Evolutionary conservation across 2,113 vertebrate genomes (phyloP).

Genomic region (Psophia crepitans): DNA sequence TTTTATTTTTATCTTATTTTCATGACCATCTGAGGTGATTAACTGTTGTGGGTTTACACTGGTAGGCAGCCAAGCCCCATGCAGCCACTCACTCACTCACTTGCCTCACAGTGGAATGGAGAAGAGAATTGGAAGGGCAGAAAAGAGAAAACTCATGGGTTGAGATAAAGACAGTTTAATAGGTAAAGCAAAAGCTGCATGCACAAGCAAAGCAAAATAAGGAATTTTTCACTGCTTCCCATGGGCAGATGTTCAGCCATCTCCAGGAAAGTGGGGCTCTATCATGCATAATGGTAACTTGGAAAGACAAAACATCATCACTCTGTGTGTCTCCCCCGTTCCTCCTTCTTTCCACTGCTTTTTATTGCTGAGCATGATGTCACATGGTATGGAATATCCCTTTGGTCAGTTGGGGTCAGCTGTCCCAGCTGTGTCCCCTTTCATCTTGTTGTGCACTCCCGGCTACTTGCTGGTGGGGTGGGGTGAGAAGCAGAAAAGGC

Average conservation of each 20-base stretch:
- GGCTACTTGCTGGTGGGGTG: accelerated
- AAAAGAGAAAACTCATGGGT: background rate
- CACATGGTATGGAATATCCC: background rate
- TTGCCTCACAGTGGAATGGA: accelerated
- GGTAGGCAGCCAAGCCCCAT: background rate
- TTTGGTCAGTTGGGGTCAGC: background rate
- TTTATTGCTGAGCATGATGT: background rate
- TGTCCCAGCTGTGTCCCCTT: background rate
- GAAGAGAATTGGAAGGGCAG: background rate
- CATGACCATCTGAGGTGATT: background rate
- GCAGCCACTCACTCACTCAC: accelerated
- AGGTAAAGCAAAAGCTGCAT: background rate
- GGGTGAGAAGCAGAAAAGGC: background rate
- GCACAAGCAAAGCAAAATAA: background rate
- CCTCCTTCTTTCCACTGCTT: background rate
- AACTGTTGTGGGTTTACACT: background rate
- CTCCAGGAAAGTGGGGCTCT: background rate
- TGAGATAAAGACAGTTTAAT: background rate
- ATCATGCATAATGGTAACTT: accelerated
- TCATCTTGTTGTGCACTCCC: accelerated
- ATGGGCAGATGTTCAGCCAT: background rate
- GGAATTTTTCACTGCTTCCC: background rate
- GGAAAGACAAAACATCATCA: background rate
- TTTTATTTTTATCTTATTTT: background rate
- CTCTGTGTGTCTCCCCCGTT: background rate